Base-by-base conservation (phyloP, 1,140 invertebrate species). In the Drosophila nebulosa region DNA sequence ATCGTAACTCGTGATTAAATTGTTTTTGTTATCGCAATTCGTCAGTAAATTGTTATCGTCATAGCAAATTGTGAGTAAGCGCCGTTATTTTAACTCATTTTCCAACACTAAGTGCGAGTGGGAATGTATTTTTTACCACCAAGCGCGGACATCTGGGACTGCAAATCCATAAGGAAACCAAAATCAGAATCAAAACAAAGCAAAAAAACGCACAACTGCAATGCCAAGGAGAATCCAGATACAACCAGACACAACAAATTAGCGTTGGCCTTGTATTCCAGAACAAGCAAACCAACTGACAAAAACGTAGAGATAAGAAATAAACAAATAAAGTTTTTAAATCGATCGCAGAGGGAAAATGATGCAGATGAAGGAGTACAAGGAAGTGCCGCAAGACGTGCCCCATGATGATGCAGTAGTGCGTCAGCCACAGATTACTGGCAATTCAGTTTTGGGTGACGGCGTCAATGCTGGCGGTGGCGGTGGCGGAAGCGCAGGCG, bases 321-420 rank as follows among this genome's bases (percentile, higher is more conserved):
- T 42, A 16, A 42, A 42, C 3, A 14, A 42, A 42, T 9, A 21
- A 46, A 46, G 16, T 18, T 21, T 46, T 14, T n/a, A n/a, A 21
- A 21, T 14, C 39, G 39, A 46, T 46, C 16, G 16, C 39, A 46
- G 16, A 9, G n/a, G n/a, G 7, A 78, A 73, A 46, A 80, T 81
- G 79, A 79, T 78, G 75, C 79, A 79, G 46, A 83, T 83, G 79
- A 83, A 83, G 42, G 79, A 83, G 64, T 83, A 83, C 36, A 78
- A 84, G 55, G 79, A 78, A 60, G 79, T 83, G 35, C 79, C 79
- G 6, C 79, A 83, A 35, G 64, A 84, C 36, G 74, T 39, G 14
- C 79, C 79, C n/a, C 64, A 65, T 36, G 74, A 77, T 35, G 73
- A 77, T 10, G 60, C 66, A 0, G 65, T 76, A 1, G 60, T 77